These are phyloP conservation scores for Acanthacorydalis orientalis DNA, from an alignment of 2,888 invertebrate species.

Conservation along the genomic window DNA sequence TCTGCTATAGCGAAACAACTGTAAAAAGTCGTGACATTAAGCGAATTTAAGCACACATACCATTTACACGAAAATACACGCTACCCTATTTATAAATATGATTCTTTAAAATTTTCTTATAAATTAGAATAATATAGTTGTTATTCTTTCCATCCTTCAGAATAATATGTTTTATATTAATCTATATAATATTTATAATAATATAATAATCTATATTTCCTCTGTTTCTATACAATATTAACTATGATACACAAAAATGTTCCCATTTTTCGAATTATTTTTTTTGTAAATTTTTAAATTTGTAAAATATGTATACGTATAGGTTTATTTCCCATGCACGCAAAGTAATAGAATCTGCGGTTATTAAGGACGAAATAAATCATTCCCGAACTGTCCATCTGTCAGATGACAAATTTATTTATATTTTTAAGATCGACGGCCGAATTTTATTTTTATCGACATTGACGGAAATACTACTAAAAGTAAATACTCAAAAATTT, in stretches of 20 bases:
- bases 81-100: conserved; percentile 1
- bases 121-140: neutral
- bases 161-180: neutral
- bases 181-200: neutral
- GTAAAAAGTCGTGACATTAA: neutral
- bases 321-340: too few species aligned
- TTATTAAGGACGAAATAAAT: too few species aligned
- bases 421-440: too few species aligned
- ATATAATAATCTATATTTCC: neutral
- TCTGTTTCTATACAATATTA: conserved; percentile 1
- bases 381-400: too few species aligned
- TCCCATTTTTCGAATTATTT: neutral
- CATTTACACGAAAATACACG: neutral
- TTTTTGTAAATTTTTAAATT: too few species aligned
- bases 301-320: too few species aligned
- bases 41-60: neutral
- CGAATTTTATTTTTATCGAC: too few species aligned
- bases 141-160: neutral
- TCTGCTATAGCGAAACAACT: neutral
- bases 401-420: too few species aligned
- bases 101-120: neutral
- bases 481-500: too few species aligned
- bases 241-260: conserved; percentile 2
- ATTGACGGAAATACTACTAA: too few species aligned
- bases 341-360: too few species aligned